phyloP scores from a whole-genome alignment of 1,140 invertebrate genomes.

The Eupristina koningsbergeri region DNA sequence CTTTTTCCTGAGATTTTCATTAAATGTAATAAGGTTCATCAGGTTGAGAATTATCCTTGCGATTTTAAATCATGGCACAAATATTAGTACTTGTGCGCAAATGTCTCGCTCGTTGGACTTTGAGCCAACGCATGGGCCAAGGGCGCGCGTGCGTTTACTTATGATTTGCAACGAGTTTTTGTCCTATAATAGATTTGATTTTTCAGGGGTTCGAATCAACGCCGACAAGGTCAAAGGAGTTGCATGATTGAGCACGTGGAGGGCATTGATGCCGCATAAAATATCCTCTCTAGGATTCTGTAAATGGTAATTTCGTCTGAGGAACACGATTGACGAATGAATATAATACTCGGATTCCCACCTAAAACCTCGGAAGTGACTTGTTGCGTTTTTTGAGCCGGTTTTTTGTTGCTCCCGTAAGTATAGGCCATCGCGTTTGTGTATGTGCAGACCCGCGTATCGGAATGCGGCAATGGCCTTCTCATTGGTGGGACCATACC shows the following conservation, averaged over 20 bases:
- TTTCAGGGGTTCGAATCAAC: too few species aligned
- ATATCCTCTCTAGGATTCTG: conserved; percentile 16
- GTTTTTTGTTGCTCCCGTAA: too few species aligned
- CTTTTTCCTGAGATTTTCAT: background rate
- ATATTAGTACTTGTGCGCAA: background rate
- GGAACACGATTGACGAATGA: too few species aligned
- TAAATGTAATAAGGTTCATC: background rate
- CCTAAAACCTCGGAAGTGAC: too few species aligned
- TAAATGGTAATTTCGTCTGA: too few species aligned
- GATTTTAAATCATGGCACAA: background rate
- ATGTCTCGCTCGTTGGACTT: background rate
- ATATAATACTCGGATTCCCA: too few species aligned
- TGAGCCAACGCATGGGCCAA: too few species aligned
- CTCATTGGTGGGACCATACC: conserved; percentile 54
- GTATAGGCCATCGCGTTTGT: background rate
- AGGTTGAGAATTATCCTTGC: too few species aligned
- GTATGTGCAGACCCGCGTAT: conserved; percentile 31
- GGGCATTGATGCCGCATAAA: background rate
- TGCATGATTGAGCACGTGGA: background rate
- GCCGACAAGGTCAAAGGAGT: background rate
- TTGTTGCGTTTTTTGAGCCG: too few species aligned
- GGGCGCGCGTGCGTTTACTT: too few species aligned
- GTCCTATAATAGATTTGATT: too few species aligned
- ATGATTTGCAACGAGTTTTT: too few species aligned
- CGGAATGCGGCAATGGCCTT: conserved; percentile 59